Conservation (phyloP, 2,113 vertebrate species). For the Puntigrus tetrazona region DNA sequence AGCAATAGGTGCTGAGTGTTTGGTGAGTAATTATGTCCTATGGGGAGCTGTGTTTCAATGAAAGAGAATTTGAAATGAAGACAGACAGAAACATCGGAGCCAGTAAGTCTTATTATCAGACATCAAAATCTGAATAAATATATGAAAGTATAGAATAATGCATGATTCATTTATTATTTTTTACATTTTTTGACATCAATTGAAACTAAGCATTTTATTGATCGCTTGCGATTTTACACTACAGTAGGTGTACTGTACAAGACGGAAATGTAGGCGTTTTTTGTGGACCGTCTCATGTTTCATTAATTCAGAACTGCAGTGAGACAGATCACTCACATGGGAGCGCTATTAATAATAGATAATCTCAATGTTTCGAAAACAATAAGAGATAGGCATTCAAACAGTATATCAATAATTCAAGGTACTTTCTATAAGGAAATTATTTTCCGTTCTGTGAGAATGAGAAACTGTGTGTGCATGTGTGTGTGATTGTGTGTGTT, state of each 20-base stretch:
- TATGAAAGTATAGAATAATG: neutral
- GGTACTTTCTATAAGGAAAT: conserved; percentile 24
- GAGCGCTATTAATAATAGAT: conserved; percentile 55
- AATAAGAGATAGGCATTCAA: conserved; percentile 52
- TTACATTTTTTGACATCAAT: neutral
- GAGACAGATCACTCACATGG: conserved; percentile 44
- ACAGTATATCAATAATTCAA: conserved; percentile 57
- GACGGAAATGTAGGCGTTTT: conserved; percentile 1
- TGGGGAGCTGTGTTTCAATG: conserved; percentile 62
- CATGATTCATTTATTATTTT: neutral
- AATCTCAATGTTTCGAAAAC: conserved; percentile 50
- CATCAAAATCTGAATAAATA: neutral
- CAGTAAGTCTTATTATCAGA: conserved; percentile 42
- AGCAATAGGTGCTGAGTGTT: conserved; percentile 55
- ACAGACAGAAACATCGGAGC: conserved; percentile 27
- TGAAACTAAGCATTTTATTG: conserved; percentile 22
- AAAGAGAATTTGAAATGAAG: conserved; percentile 64
- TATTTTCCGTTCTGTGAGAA: conserved; percentile 26
- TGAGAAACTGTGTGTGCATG: conserved; percentile 8
- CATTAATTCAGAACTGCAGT: conserved; percentile 46
- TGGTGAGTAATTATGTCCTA: conserved; percentile 64
- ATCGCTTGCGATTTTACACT: conserved; percentile 11
- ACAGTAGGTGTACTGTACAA: conserved; percentile 24
- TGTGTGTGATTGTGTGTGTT: neutral
- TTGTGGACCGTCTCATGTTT: conserved; percentile 40